A percentile compares a stretch with the other conserved stretches of the same genome.
phyloP scores from a whole-genome alignment of 2,797 vertebrate genomes.

The Aplochiton taeniatus region DNA sequence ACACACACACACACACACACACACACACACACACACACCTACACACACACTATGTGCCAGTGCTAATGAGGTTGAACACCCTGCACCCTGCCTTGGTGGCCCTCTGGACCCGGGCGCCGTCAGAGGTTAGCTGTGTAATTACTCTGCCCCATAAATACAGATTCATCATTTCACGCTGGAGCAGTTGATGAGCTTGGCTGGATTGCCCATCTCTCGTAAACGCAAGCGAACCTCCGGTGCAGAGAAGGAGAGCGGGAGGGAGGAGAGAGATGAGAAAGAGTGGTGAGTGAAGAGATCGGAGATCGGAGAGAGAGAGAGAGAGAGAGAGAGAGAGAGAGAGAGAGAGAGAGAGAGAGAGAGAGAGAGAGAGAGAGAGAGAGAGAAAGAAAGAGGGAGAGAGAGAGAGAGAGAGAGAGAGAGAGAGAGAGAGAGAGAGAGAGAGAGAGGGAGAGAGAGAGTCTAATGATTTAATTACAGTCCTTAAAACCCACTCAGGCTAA shows the following conservation, averaged over 20 bases:
- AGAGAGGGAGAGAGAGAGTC: conserved; percentile 77
- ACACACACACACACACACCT: conserved; percentile 77
- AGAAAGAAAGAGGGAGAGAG: too few relatives aligned
- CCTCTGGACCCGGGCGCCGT: conserved; percentile 85
- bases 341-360: conserved; percentile 53
- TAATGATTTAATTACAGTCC: conserved; percentile 99
- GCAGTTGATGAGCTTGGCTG: conserved; percentile 86
- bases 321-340: conserved; percentile 68
- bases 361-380: too few relatives aligned
- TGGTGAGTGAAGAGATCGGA: conserved; percentile 9
- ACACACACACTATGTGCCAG: conserved; percentile 79
- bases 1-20: conserved; percentile 41
- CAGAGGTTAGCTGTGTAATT: conserved; percentile 95
- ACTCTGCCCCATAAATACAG: conserved; percentile 87
- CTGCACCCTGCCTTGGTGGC: conserved; percentile 84
- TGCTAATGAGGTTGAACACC: conserved; percentile 95
- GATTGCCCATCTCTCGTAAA: conserved; percentile 72
- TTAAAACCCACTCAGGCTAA: conserved; percentile 96
- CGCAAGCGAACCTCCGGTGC: not conserved
- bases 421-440: conserved; percentile 50
- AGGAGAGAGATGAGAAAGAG: conserved; percentile 67
- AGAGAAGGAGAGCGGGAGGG: conserved; percentile 10
- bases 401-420: conserved; percentile 60
- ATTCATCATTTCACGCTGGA: conserved; percentile 93
- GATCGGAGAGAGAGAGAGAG: conserved; percentile 26